A percentile compares a stretch with the other conserved stretches of the same genome.
These are phyloP conservation scores for Neuroterus valhalla DNA, from an alignment of 1,140 invertebrate genomes.

Conservation along the genomic window DNA sequence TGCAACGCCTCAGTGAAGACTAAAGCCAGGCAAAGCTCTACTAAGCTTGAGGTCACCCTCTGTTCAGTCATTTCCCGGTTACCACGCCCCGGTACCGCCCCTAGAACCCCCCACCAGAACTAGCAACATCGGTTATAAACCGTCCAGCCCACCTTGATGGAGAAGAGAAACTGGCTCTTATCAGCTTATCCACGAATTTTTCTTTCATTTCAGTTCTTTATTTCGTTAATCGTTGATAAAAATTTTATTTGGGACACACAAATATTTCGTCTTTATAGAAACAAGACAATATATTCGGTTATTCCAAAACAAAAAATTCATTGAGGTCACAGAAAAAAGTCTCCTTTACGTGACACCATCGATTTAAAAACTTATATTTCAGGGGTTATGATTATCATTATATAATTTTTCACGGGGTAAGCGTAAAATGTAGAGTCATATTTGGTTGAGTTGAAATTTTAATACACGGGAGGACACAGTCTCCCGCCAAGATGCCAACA, in stretches of 20 bases:
- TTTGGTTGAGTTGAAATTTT: no score
- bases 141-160: slow-evolving; percentile 44
- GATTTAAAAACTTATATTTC: no score
- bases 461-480: no score
- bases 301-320: no score
- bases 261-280: neutral
- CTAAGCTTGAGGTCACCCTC: slow-evolving; percentile 29
- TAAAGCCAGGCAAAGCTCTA: slow-evolving; percentile 38
- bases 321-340: no score
- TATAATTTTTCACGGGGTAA: no score
- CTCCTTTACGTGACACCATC: no score
- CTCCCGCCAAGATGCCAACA: no score
- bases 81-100: slow-evolving; percentile 54
- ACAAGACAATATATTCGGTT: no score
- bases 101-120: slow-evolving; percentile 18
- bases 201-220: neutral
- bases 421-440: no score
- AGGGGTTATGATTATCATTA: no score
- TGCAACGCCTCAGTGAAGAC: slow-evolving; percentile 59
- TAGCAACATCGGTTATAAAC: slow-evolving; percentile 19
- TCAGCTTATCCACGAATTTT: neutral
- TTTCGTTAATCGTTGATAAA: neutral
- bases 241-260: neutral
- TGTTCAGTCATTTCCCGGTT: slow-evolving; percentile 21
- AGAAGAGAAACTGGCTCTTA: slow-evolving; percentile 19